These are phyloP conservation scores for Tetraneura akinire DNA, from an alignment of 1,140 invertebrate species.

Conservation along the genomic window DNA sequence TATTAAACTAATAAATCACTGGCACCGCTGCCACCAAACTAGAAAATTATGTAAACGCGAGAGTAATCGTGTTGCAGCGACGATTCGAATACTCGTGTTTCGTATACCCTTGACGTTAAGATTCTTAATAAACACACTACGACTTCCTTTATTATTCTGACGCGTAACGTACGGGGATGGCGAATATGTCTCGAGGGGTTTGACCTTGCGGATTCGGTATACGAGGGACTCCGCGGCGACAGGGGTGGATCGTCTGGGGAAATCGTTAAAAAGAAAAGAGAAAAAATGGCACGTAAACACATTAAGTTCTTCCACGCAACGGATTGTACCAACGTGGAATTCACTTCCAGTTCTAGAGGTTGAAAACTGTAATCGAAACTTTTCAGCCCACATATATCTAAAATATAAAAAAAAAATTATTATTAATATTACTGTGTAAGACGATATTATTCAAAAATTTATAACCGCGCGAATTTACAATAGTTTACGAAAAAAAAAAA, in stretches of 20 bases:
- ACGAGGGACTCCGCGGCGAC: background rate
- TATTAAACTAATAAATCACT: too few species aligned
- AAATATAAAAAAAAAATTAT: too few species aligned
- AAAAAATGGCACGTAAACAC: conserved; percentile 8
- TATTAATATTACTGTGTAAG: background rate
- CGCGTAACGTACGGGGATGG: background rate
- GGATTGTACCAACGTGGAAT: background rate
- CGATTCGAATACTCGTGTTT: too few species aligned
- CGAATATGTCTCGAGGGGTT: background rate
- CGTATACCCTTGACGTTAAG: background rate
- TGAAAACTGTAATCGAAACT: background rate
- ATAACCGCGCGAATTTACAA: too few species aligned
- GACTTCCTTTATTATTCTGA: background rate
- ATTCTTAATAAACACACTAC: conserved; percentile 42
- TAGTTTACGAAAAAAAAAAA: too few species aligned
- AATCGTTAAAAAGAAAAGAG: conserved; percentile 33
- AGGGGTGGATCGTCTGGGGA: conserved; percentile 6
- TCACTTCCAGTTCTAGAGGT: background rate
- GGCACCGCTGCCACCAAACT: too few species aligned
- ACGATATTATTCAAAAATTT: background rate
- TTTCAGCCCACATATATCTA: background rate
- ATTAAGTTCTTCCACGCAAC: background rate
- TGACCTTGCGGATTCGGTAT: background rate
- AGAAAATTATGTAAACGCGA: too few species aligned
- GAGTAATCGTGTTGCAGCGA: too few species aligned